Percentiles rank a stretch among this genome's conserved stretches.
Evolutionary conservation across 2,888 invertebrate species (phyloP).

Genomic region (Ecdyonurus torrentis): DNA sequence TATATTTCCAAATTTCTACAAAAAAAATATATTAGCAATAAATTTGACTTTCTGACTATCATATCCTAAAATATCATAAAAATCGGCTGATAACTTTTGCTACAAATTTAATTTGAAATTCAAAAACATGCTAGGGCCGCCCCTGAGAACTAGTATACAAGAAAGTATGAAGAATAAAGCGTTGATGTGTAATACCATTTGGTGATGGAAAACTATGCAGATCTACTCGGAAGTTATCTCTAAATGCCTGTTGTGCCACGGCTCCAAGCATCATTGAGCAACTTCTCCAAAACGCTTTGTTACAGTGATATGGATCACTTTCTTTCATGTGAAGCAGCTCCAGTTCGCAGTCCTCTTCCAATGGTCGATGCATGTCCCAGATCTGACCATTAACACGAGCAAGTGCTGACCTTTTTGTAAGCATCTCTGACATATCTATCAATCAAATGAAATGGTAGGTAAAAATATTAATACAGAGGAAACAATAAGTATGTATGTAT

Average conservation of each 20-base stretch:
- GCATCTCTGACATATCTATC: slow-evolving; percentile 61
- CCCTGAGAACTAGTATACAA: no score
- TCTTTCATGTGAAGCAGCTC: slow-evolving; percentile 44
- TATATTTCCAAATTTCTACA: no score
- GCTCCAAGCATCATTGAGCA: slow-evolving; percentile 82
- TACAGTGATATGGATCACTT: slow-evolving; percentile 40
- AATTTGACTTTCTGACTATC: no score
- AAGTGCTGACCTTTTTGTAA: slow-evolving; percentile 51
- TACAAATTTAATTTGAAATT: no score
- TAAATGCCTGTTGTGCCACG: slow-evolving; percentile 58
- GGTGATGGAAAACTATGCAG: slow-evolving; percentile 87
- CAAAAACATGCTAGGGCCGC: no score
- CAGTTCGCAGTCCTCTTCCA: slow-evolving; percentile 43
- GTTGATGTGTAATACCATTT: no score
- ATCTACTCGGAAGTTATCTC: slow-evolving; percentile 51
- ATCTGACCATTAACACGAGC: slow-evolving; percentile 63
- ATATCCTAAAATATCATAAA: no score
- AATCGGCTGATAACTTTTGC: no score
- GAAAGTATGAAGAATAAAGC: no score
- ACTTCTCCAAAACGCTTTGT: slow-evolving; percentile 81
- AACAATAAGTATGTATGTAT: slow-evolving; percentile 5
- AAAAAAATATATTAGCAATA: no score
- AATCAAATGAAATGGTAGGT: slow-evolving; percentile 19
- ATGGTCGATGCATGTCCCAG: slow-evolving; percentile 90
- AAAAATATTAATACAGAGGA: slow-evolving; percentile 5